A percentile compares a stretch with the other conserved stretches of the same genome.
These are phyloP conservation scores for Mormyrus hasselquistii DNA, from an alignment of 2,797 vertebrate species.

Conservation along the genomic window DNA sequence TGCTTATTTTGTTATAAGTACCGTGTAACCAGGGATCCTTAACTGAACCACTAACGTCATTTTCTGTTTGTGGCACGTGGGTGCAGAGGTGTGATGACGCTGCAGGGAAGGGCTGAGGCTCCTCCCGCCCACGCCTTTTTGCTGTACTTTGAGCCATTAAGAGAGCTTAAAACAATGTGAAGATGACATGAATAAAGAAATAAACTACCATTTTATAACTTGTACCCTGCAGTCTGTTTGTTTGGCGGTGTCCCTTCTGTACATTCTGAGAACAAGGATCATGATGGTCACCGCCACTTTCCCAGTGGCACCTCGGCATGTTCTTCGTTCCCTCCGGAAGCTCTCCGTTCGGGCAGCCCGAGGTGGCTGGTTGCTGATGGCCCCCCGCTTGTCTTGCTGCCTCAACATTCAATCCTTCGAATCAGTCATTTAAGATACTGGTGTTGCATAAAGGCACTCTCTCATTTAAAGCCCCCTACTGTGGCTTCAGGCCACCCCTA, in stretches of 20 bases:
- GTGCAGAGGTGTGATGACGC: slow-evolving; percentile 19
- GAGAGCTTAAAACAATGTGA: slow-evolving; percentile 19
- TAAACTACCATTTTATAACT: slow-evolving; percentile 30
- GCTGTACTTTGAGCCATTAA: slow-evolving; percentile 32
- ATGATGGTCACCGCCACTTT: not conserved
- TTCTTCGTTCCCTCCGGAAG: not conserved
- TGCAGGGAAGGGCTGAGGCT: slow-evolving; percentile 16
- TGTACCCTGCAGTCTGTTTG: slow-evolving; percentile 20
- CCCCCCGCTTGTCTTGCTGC: not conserved
- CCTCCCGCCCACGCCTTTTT: slow-evolving; percentile 21
- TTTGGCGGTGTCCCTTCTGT: not conserved
- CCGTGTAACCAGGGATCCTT: slow-evolving; percentile 20
- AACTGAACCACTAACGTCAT: slow-evolving; percentile 16
- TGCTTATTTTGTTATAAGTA: slow-evolving; percentile 6
- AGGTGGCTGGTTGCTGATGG: not conserved
- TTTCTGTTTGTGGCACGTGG: slow-evolving; percentile 13
- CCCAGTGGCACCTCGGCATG: not conserved
- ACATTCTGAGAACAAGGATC: not conserved
- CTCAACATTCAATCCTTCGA: not conserved
- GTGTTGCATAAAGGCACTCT: not conserved
- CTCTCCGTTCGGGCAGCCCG: not conserved
- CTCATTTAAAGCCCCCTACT: not conserved
- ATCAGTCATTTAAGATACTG: not conserved
- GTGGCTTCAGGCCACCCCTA: not conserved
- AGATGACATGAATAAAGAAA: slow-evolving; percentile 25